Conservation (phyloP, 2,797 vertebrate species). For the Oreochromis grahami region DNA sequence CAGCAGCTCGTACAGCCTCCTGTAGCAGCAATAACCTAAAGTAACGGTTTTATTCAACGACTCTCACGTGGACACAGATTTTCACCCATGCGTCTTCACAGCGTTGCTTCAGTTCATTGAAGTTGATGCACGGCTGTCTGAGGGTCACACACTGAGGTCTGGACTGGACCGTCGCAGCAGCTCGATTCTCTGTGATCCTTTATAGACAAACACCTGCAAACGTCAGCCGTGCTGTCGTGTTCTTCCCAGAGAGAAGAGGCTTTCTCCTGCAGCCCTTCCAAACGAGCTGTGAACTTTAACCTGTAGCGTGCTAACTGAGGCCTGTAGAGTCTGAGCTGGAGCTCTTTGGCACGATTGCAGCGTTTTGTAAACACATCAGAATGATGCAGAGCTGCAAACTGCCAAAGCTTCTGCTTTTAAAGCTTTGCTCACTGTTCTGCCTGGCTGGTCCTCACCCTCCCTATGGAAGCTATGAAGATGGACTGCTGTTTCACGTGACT, state of each 20-base stretch:
- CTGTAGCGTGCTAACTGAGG: neutral
- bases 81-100: neutral
- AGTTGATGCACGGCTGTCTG: neutral
- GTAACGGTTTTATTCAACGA: fast-evolving
- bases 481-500: neutral
- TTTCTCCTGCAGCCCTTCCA: fast-evolving
- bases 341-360: neutral
- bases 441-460: neutral
- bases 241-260: neutral
- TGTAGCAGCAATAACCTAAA: neutral
- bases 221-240: fast-evolving
- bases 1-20: fast-evolving
- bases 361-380: neutral
- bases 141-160: neutral
- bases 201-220: neutral
- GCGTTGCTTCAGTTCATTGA: neutral
- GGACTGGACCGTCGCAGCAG: neutral
- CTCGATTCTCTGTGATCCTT: neutral
- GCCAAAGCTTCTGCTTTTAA: neutral
- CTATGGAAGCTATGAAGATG: neutral
- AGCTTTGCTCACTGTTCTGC: neutral
- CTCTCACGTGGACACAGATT: neutral
- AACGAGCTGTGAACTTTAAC: neutral
- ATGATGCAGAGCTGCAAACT: no score
- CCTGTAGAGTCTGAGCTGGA: neutral